Conservation (phyloP, 2,888 invertebrate species). For the Sialis lutaria region DNA sequence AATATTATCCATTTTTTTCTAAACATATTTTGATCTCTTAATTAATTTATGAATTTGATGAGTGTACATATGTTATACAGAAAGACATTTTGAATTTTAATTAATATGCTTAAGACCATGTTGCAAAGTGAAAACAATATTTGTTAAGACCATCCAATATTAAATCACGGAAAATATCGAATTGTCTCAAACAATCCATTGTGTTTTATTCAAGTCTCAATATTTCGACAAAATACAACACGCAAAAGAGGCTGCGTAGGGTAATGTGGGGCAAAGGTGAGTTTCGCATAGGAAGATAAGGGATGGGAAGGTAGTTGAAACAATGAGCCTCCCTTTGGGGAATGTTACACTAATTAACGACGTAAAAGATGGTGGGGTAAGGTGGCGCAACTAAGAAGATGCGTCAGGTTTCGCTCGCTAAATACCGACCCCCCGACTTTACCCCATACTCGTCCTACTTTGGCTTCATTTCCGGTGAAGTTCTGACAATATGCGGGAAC, state of each 20-base stretch:
- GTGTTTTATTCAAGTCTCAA: neutral
- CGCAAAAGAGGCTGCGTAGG: neutral
- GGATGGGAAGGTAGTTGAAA: constrained; percentile 4
- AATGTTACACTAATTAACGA: constrained; percentile 30
- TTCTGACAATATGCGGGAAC: no score
- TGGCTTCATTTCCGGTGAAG: neutral
- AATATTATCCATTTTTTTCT: no score
- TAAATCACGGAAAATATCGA: no score
- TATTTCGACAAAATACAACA: neutral
- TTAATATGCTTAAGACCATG: no score
- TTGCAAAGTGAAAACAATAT: no score
- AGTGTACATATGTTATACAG: no score
- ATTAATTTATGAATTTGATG: no score
- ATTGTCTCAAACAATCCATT: neutral
- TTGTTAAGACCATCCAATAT: no score
- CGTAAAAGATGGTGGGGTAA: constrained; percentile 5
- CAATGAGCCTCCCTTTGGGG: constrained; percentile 21
- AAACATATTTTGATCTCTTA: no score
- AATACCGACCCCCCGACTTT: neutral
- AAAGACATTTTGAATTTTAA: no score
- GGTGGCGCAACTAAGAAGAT: constrained; percentile 3
- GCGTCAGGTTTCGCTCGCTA: constrained; percentile 2
- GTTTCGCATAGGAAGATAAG: neutral
- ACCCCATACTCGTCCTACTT: no score
- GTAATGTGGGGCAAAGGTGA: neutral